A percentile compares a stretch with the other conserved stretches of the same genome.
Conservation (phyloP, 2,797 vertebrate genomes). For the Arctocebus calabarensis region DNA sequence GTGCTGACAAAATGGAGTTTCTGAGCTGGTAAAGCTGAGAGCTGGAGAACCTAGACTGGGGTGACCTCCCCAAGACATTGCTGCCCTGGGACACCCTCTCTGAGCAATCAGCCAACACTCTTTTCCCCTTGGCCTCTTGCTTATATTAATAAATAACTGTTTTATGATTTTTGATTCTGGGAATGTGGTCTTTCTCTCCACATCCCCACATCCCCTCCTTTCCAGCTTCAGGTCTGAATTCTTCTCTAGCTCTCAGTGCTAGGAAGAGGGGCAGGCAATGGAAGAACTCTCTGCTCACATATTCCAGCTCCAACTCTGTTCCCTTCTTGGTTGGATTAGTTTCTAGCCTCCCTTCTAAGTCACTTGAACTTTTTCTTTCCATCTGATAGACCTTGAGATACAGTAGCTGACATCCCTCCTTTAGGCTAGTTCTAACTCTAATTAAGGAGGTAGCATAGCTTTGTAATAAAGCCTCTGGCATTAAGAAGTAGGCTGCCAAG, state of each 20-base stretch:
- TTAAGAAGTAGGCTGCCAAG: background rate
- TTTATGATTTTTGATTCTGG: conserved; percentile 28
- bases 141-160: background rate
- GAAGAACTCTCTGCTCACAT: background rate
- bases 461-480: background rate
- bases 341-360: background rate
- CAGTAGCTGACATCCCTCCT: background rate
- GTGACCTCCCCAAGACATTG: background rate
- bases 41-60: background rate
- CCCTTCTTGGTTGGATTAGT: background rate
- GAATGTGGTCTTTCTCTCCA: background rate
- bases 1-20: background rate
- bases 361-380: background rate
- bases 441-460: background rate
- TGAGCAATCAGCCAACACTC: background rate
- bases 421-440: background rate
- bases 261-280: background rate
- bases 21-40: background rate
- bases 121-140: background rate
- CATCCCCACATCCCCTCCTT: too few relatives aligned
- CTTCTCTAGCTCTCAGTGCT: background rate
- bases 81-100: background rate
- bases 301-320: background rate
- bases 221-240: background rate
- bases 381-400: background rate